These are phyloP conservation scores for Ariolimax columbianus DNA, from an alignment of 2,888 invertebrate species.

Conservation along the genomic window DNA sequence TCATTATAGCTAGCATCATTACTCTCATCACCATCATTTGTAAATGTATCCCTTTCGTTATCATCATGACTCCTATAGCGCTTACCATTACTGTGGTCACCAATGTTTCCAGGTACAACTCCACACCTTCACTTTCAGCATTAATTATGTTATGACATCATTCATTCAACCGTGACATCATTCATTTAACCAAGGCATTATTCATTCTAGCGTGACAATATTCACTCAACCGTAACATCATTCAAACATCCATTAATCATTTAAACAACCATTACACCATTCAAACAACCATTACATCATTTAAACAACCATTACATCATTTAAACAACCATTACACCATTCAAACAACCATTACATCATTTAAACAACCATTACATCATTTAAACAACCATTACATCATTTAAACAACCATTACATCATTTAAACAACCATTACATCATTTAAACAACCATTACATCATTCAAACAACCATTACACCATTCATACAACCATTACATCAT, in stretches of 20 bases:
- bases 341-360: background rate
- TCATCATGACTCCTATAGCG: too few species aligned
- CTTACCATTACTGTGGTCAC: too few species aligned
- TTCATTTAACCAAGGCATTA: background rate
- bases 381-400: too few species aligned
- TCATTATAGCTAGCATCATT: background rate
- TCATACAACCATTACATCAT: background rate
- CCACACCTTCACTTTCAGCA: too few species aligned
- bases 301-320: background rate
- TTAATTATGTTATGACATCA: too few species aligned
- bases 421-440: background rate
- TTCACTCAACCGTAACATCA: background rate
- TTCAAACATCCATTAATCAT: background rate
- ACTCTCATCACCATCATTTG: background rate
- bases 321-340: background rate
- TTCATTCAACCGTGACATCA: too few species aligned
- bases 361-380: background rate
- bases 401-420: too few species aligned
- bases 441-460: background rate
- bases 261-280: background rate
- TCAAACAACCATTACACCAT: background rate
- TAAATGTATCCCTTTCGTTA: background rate
- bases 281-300: background rate
- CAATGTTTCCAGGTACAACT: too few species aligned
- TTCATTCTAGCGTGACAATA: background rate